These are phyloP conservation scores for Loriculus beryllinus DNA, from an alignment of 2,797 vertebrate genomes.

Conservation along the genomic window DNA sequence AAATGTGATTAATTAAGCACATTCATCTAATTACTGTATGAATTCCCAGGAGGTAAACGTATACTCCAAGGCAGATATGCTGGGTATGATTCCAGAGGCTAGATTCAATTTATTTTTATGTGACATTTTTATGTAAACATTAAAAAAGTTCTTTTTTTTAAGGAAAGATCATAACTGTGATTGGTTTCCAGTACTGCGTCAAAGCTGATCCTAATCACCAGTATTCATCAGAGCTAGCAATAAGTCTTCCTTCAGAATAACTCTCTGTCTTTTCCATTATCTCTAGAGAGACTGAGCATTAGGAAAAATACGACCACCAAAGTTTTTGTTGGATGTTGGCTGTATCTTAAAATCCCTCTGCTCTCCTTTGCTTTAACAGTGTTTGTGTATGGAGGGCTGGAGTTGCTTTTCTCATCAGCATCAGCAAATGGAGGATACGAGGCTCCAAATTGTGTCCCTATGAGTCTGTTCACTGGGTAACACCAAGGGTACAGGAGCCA, in stretches of 20 bases:
- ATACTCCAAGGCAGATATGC: slow-evolving; percentile 7
- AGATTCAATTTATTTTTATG: slow-evolving; percentile 4
- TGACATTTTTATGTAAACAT: slow-evolving; percentile 15
- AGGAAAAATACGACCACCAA: background rate
- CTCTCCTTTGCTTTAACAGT: background rate
- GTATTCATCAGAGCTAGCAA: background rate
- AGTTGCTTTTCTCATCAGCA: background rate
- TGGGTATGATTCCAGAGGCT: slow-evolving; percentile 5
- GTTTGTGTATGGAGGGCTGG: background rate
- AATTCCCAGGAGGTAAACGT: slow-evolving; percentile 46
- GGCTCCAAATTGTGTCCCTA: accelerated
- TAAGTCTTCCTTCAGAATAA: background rate
- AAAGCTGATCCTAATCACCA: background rate
- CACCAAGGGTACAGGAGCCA: accelerated
- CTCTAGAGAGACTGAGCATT: background rate
- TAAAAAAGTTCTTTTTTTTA: background rate
- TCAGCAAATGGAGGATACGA: background rate
- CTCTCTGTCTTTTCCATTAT: background rate
- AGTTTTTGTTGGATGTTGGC: background rate
- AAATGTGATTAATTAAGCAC: slow-evolving; percentile 67
- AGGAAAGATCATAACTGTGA: background rate
- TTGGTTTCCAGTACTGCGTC: background rate
- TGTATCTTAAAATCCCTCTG: background rate
- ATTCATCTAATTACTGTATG: slow-evolving; percentile 56
- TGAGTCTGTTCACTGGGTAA: too few relatives aligned